Evolutionary conservation across 2,113 vertebrate genomes (phyloP), one percentile per base, ranked within the genome.

Genomic region (Stomatorhinus ivindoensis): DNA sequence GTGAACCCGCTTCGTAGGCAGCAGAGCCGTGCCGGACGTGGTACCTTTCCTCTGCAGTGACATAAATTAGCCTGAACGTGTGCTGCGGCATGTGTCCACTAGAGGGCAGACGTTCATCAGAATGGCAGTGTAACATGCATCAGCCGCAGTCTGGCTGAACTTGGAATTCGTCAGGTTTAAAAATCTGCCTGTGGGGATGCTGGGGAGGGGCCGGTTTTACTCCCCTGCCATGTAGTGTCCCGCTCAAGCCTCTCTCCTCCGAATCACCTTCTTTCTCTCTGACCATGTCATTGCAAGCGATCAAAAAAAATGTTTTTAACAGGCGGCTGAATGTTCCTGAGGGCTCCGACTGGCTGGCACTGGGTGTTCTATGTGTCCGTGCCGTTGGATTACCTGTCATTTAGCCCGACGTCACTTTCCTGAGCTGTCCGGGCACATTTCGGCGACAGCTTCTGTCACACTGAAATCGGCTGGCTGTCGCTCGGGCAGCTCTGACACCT

Each of bases 341-440:
- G 3, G 61, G 31, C 7, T 11, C 8, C 1, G 61, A 10, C n/a
- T 13, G 61, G 61, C 61, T 31, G n/a, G 9, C 61, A 31, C n/a
- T 31, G 61, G n/a, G 9, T 27, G 24, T 76, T 46, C 24, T 39
- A 58, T 35, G 13, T 86, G 46, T 1, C 3, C 50, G 84, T 89
- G 90, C 87, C 83, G 84, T 89, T 91, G 88, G 85, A 87, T 89
- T 89, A 85, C 47, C 87, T 42, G 2, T 31, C 27, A 80, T 9
- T 42, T 39, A 44, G 42, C 42, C 35, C 21, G 3, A 50, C 27
- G 35, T 55, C 46, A 1, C 21, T 47, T 69, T 31, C 47, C 47
- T 35, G 15, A 42, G 86, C 55, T 76, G 51, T 31, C 55, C 69
- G 47, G 31, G 24, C 15, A 51, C 53, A 44, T 46, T 44, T 85